Evolutionary conservation across 2,888 invertebrate species (phyloP).

Genomic region (Slavum lentiscoides): DNA sequence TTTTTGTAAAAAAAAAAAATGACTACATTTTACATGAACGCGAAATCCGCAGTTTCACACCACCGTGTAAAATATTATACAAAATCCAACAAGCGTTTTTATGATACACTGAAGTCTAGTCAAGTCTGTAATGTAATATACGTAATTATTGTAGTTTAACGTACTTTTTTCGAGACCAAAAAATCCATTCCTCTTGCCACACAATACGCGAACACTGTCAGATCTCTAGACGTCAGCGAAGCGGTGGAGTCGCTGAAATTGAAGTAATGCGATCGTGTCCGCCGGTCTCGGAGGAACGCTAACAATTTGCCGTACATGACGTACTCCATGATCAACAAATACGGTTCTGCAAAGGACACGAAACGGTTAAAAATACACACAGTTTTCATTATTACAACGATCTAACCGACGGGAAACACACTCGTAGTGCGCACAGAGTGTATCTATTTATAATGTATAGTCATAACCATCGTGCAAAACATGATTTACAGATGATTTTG

Average conservation of each 20-base stretch:
- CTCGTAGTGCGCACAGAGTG: too few relatives aligned
- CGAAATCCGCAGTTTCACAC: too few relatives aligned
- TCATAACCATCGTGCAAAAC: too few relatives aligned
- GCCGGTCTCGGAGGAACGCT: slow-evolving; percentile 72
- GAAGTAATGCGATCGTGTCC: slow-evolving; percentile 64
- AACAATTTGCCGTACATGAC: slow-evolving; percentile 81
- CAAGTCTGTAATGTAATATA: too few relatives aligned
- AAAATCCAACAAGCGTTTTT: too few relatives aligned
- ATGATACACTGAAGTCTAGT: too few relatives aligned
- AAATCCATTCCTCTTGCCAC: slow-evolving; percentile 86
- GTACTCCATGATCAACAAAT: slow-evolving; percentile 82
- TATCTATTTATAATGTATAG: too few relatives aligned
- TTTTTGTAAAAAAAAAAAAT: too few relatives aligned
- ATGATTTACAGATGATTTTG: too few relatives aligned
- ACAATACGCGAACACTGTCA: slow-evolving; percentile 79
- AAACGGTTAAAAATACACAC: neutral
- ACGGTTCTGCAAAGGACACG: slow-evolving; percentile 69
- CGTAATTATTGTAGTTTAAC: slow-evolving; percentile 55
- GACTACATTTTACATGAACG: too few relatives aligned
- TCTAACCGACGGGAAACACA: neutral
- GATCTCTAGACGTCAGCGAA: slow-evolving; percentile 71
- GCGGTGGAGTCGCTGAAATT: slow-evolving; percentile 70
- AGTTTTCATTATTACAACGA: neutral
- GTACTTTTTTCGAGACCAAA: slow-evolving; percentile 77
- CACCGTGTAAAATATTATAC: too few relatives aligned